phyloP scores from a whole-genome alignment of 2,888 invertebrate genomes.

The Athalia circularis region DNA sequence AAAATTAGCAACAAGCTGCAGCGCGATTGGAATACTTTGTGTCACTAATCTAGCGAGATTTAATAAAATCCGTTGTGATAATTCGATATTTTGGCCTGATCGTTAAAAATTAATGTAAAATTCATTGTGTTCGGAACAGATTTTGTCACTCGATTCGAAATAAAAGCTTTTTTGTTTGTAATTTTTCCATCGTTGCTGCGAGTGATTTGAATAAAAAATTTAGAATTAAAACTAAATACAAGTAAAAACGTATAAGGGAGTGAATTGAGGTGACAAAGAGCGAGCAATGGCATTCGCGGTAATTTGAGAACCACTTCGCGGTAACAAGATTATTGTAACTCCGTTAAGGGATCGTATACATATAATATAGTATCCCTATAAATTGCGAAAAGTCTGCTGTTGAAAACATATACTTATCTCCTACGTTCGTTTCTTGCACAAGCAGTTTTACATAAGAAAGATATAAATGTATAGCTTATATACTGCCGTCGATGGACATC shows the following conservation, averaged over 20 bases:
- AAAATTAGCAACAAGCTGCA: too few relatives aligned
- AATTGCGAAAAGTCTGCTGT: not conserved
- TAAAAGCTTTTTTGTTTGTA: not conserved
- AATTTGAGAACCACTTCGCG: constrained; percentile 31
- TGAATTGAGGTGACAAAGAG: too few relatives aligned
- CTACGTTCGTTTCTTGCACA: constrained; percentile 22
- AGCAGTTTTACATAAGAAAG: constrained; percentile 28
- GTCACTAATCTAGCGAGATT: too few relatives aligned
- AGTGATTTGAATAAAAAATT: too few relatives aligned
- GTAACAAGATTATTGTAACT: constrained; percentile 35
- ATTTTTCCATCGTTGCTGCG: not conserved
- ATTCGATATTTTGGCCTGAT: too few relatives aligned
- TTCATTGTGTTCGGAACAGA: not conserved
- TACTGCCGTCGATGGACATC: too few relatives aligned
- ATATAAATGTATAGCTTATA: not conserved
- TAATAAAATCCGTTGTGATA: too few relatives aligned
- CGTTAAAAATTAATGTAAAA: not conserved
- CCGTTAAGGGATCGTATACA: constrained; percentile 32
- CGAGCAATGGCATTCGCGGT: too few relatives aligned
- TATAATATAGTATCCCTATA: too few relatives aligned
- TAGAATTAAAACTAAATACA: too few relatives aligned
- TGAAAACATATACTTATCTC: not conserved
- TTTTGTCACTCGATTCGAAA: not conserved
- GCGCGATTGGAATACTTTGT: too few relatives aligned
- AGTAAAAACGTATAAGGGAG: too few relatives aligned